A percentile compares a stretch with the other conserved stretches of the same genome.
phyloP scores from a whole-genome alignment of 2,113 vertebrate genomes.

The Paramormyrops kingsleyae region DNA sequence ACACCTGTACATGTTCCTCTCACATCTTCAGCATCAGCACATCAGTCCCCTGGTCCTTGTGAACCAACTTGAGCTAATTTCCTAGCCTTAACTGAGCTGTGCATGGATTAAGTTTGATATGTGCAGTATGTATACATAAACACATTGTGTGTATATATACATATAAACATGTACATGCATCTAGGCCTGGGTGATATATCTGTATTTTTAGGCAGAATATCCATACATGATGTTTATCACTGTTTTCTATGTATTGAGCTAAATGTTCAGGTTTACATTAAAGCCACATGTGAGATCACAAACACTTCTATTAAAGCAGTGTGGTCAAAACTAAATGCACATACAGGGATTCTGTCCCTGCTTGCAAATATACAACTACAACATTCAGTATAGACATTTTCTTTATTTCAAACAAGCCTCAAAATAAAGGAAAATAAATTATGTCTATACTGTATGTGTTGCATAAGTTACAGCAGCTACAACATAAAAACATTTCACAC shows the following conservation, averaged over 20 bases:
- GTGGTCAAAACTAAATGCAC: background rate
- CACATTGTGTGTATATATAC: background rate
- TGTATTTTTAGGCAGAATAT: background rate
- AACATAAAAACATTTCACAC: background rate
- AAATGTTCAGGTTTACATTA: background rate
- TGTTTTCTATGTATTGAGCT: background rate
- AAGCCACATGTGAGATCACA: background rate
- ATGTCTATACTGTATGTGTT: too few species aligned
- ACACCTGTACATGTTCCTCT: background rate
- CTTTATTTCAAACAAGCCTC: background rate
- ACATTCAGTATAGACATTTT: background rate
- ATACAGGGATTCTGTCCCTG: background rate
- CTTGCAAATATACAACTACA: background rate
- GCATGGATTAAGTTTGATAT: background rate
- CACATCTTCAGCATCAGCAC: background rate
- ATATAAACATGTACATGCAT: too few species aligned
- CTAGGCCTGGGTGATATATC: background rate
- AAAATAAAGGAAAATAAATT: background rate
- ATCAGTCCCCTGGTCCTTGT: background rate
- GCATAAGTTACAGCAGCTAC: too few species aligned
- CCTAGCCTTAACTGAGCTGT: background rate
- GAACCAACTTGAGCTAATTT: background rate
- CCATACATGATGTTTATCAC: background rate
- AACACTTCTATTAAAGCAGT: background rate
- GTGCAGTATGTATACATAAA: background rate